Conservation (phyloP, 64 coral and sea anemone genomes). For the Montipora efflorescens region DNA sequence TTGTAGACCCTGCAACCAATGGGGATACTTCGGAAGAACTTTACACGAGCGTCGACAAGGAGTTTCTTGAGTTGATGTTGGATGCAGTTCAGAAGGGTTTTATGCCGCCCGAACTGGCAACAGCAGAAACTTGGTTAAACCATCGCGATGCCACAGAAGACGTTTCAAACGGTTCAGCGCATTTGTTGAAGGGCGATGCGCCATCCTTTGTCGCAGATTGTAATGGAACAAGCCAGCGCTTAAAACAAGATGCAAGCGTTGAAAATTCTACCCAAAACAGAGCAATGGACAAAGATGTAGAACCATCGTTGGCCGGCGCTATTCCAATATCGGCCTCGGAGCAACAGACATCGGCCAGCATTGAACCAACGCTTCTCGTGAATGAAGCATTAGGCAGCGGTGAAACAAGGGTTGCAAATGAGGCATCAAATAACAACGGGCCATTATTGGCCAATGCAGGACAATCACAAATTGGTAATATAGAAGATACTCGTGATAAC, state of each 20-base stretch:
- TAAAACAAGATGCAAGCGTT: neutral
- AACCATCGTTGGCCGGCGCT: neutral
- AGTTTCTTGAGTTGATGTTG: conserved; percentile 85
- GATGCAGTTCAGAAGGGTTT: conserved; percentile 85
- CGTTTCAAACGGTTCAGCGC: neutral
- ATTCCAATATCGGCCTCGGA: neutral
- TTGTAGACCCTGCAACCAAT: neutral
- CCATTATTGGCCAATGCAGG: neutral
- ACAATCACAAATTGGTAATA: neutral
- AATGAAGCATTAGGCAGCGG: neutral
- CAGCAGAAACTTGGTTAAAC: conserved; percentile 19
- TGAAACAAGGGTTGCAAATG: neutral
- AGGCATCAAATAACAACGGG: neutral
- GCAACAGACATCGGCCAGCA: neutral
- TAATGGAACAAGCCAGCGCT: neutral
- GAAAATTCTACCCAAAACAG: neutral
- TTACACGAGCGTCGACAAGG: conserved; percentile 76
- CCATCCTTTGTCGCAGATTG: neutral
- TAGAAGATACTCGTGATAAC: neutral
- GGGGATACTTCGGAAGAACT: neutral
- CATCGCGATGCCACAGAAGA: neutral
- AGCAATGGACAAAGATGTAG: neutral
- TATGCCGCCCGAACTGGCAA: conserved; percentile 39
- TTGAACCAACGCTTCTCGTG: neutral
- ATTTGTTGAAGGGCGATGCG: neutral